These are phyloP conservation scores for Lepilemur septentrionalis DNA, from an alignment of 2,797 vertebrate genomes.

Conservation along the genomic window DNA sequence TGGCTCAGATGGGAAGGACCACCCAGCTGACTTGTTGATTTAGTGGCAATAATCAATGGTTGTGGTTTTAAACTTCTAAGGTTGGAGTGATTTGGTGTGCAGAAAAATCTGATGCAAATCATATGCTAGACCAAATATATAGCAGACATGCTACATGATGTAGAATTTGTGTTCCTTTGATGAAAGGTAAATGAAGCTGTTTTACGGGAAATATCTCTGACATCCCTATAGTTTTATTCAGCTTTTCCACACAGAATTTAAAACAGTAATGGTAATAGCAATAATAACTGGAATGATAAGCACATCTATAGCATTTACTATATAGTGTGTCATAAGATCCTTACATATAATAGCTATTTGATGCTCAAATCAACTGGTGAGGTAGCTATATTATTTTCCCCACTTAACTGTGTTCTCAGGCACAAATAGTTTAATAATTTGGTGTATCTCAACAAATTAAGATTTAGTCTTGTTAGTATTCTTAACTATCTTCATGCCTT, in stretches of 20 bases:
- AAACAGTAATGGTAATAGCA: background rate
- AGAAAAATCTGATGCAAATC: background rate
- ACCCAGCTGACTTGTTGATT: background rate
- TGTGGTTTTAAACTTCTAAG: background rate
- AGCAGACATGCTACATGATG: background rate
- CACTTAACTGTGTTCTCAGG: background rate
- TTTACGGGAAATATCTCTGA: background rate
- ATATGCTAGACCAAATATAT: background rate
- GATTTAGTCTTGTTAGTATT: background rate
- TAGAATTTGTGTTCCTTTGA: background rate
- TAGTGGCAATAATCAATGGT: background rate
- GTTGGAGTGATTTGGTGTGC: background rate
- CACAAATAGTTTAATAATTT: background rate
- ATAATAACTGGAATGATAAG: background rate
- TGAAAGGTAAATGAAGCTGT: background rate
- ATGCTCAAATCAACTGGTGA: background rate
- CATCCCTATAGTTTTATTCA: background rate
- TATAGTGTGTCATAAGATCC: no score
- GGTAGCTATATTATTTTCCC: background rate
- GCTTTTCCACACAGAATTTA: background rate
- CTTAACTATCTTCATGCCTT: background rate
- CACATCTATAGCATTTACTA: background rate
- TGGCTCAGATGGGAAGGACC: background rate
- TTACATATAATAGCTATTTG: background rate
- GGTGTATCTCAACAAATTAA: background rate